phyloP scores from a whole-genome alignment of 2,113 vertebrate species.

The Laterallus jamaicensis region DNA sequence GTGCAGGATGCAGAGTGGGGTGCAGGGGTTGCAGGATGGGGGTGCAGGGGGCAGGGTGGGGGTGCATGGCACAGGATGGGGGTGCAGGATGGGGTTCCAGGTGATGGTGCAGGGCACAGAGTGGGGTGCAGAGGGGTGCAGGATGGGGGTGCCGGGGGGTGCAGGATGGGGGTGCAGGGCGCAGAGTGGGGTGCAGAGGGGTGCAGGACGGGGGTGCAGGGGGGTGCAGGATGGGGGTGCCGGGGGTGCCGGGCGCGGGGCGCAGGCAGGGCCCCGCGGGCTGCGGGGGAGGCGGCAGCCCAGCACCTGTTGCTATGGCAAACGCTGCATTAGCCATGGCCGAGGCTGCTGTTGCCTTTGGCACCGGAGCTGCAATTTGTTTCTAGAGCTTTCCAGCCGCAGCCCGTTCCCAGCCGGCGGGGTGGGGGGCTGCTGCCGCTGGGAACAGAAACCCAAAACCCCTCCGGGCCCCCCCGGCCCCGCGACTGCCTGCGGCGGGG shows the following conservation, averaged over 20 bases:
- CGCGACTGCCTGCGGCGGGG: background rate
- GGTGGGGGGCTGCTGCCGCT: background rate
- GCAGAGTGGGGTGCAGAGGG: background rate
- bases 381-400: conserved; percentile 54
- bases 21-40: background rate
- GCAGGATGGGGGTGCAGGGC: too few relatives aligned
- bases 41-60: too few relatives aligned
- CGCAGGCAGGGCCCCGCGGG: background rate
- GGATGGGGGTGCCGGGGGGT: too few relatives aligned
- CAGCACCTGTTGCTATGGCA: conserved; percentile 46
- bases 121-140: background rate
- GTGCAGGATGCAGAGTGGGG: too few relatives aligned
- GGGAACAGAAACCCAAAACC: background rate
- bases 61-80: too few relatives aligned
- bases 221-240: background rate
- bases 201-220: background rate
- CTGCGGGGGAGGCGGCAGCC: background rate
- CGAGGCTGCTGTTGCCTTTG: conserved; percentile 33
- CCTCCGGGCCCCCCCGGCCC: background rate
- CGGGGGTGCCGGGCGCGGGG: too few relatives aligned
- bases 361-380: conserved; percentile 10
- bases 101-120: background rate
- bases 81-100: background rate
- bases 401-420: background rate
- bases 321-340: conserved; percentile 37